Evolutionary conservation across 1,140 invertebrate species (phyloP).

Genomic region (Drosophila ananassae): DNA sequence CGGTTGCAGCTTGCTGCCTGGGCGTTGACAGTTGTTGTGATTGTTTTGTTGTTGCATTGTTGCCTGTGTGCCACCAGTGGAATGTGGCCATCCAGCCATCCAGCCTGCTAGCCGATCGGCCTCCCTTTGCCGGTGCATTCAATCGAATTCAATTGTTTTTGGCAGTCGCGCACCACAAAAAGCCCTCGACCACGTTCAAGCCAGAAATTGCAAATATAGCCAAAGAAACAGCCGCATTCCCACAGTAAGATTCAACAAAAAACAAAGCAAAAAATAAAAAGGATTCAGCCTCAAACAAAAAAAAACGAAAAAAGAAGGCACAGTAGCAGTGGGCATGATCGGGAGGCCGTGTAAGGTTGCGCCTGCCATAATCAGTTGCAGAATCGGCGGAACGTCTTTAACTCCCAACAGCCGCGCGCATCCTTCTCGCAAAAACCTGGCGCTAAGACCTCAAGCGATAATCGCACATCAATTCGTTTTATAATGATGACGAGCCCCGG

Average conservation of each 20-base stretch:
- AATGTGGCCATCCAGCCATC: constrained; percentile 49
- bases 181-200: constrained; percentile 4
- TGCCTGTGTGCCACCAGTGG: constrained; percentile 63
- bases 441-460: constrained; percentile 78
- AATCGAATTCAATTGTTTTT: constrained; percentile 83
- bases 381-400: constrained; percentile 20
- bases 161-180: constrained; percentile 64
- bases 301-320: background rate
- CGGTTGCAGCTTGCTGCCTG: constrained; percentile 53
- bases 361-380: constrained; percentile 69
- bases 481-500: constrained; percentile 73
- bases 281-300: background rate
- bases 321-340: constrained; percentile 50
- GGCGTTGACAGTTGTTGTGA: constrained; percentile 80
- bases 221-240: constrained; percentile 63
- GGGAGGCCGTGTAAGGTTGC: constrained; percentile 51
- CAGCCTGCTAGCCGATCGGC: constrained; percentile 20
- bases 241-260: constrained; percentile 43
- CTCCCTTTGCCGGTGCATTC: constrained; percentile 75
- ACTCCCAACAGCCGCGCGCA: constrained; percentile 3
- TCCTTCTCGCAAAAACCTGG: constrained; percentile 48
- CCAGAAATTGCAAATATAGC: constrained; percentile 70
- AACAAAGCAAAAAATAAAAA: background rate
- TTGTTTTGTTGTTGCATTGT: constrained; percentile 73
- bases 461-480: constrained; percentile 80